Percentiles rank a stretch among this genome's conserved stretches.
Conservation (phyloP, 2,113 vertebrate species). For the Grus americana region DNA sequence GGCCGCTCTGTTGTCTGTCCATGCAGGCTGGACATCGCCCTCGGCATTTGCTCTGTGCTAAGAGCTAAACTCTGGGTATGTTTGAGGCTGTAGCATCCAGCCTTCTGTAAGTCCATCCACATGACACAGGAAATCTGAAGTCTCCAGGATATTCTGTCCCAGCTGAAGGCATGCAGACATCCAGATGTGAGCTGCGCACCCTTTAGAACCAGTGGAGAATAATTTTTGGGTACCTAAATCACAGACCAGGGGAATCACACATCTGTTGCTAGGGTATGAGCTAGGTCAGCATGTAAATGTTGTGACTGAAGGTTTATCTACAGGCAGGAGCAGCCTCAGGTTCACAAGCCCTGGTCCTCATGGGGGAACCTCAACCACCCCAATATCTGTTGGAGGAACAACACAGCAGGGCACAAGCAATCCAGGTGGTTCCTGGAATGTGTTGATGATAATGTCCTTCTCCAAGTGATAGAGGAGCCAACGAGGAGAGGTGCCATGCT, state of each 20-base stretch:
- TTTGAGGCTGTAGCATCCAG: background rate
- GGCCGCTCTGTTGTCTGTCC: background rate
- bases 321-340: too few species aligned
- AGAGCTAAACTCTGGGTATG: background rate
- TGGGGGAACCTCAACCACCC: too few species aligned
- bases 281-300: too few species aligned
- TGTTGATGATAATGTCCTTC: too few species aligned
- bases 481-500: too few species aligned
- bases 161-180: background rate
- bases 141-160: background rate
- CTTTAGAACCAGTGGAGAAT: background rate
- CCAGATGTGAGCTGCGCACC: background rate
- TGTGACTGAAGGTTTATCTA: background rate
- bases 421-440: too few species aligned
- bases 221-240: background rate
- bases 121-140: background rate
- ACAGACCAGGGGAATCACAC: background rate
- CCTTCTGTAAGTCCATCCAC: background rate
- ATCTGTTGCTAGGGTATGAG: background rate
- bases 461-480: too few species aligned
- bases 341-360: too few species aligned
- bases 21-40: fast-evolving
- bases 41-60: background rate
- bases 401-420: too few species aligned
- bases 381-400: too few species aligned